Evolutionary conservation across 1,140 invertebrate genomes (phyloP).

Genomic region (Drosophila seguyi): DNA sequence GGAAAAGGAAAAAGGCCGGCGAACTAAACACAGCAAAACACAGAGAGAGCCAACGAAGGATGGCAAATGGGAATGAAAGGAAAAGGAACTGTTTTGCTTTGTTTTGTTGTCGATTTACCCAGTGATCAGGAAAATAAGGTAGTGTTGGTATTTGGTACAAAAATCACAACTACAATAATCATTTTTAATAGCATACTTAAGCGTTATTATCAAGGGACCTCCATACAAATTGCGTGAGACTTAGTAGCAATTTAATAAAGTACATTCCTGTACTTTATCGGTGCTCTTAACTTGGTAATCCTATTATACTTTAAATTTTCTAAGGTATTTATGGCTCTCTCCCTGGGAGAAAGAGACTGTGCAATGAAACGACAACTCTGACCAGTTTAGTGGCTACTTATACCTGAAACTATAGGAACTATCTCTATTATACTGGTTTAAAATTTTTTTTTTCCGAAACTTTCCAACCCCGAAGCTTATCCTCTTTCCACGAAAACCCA

Average conservation of each 20-base stretch:
- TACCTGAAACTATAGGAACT: too few species aligned
- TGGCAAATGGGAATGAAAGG: slow-evolving; percentile 21
- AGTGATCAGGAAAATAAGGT: slow-evolving; percentile 28
- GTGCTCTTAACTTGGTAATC: not conserved
- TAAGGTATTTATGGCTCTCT: too few species aligned
- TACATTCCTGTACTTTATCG: not conserved
- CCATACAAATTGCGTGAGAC: not conserved
- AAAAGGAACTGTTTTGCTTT: slow-evolving; percentile 24
- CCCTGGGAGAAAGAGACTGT: too few species aligned
- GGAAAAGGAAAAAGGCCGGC: slow-evolving; percentile 20
- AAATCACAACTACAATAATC: slow-evolving; percentile 9
- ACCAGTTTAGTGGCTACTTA: too few species aligned
- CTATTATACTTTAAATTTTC: not conserved
- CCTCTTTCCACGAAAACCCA: too few species aligned
- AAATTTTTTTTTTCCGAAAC: too few species aligned
- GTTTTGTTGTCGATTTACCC: slow-evolving; percentile 41
- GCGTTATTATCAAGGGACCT: not conserved
- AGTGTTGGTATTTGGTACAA: slow-evolving; percentile 10
- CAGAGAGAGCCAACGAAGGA: slow-evolving; percentile 24
- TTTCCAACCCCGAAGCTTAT: too few species aligned
- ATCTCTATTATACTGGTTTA: too few species aligned
- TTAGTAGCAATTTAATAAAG: slow-evolving; percentile 5
- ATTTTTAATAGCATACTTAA: slow-evolving; percentile 13
- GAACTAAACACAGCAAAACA: slow-evolving; percentile 48
- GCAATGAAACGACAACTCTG: too few species aligned